Evolutionary conservation across 2,113 vertebrate species (phyloP), one percentile per base, ranked within the genome.

Genomic region (Scomber japonicus): DNA sequence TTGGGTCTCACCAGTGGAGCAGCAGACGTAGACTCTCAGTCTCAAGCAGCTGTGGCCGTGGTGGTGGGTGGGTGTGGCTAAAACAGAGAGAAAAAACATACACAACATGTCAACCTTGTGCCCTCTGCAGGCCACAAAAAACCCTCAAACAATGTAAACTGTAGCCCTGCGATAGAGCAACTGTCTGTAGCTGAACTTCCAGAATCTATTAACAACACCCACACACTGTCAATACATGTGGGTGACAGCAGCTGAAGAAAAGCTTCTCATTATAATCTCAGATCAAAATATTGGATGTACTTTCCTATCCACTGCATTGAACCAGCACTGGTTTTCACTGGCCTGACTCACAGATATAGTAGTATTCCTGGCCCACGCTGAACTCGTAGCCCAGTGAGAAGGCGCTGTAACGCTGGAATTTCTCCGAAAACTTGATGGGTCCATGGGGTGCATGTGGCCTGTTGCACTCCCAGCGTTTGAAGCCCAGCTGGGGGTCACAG

Each of bases 401-500:
- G 92, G 97, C 97, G 93, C 97, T 99, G 94, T 97, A 99, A 27
- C 97, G 96, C 92, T 99, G 98, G 92, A 99, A 99, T 95, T 99
- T 99, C 95, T 99, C 97, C 0, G 98, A 99, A 96, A 99, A 99
- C 94, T 98, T 98, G 96, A 98, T 97, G 92, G 98, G 97, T n/a
- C 95, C 96, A 83, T 98, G 96, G 0, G 97, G 97, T 0, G 96
- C 96, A 45, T 97, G 97, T 14, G 97, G 97, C 48, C 96, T 95
- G 95, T 98, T 99, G 95, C 97, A 99, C 83, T 99, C 97, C 98
- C 98, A 99, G 87, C 97, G 97, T 66, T 98, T 98, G 95, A 95
- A 97, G 91, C 97, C 97, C 87, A 95, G 93, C 93, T 95, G 96
- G 70, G 97, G 95, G 93, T 99, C 96, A 81, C 98, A 99, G 87